Conservation (phyloP, 2,888 invertebrate species). For the Buathra laborator region DNA sequence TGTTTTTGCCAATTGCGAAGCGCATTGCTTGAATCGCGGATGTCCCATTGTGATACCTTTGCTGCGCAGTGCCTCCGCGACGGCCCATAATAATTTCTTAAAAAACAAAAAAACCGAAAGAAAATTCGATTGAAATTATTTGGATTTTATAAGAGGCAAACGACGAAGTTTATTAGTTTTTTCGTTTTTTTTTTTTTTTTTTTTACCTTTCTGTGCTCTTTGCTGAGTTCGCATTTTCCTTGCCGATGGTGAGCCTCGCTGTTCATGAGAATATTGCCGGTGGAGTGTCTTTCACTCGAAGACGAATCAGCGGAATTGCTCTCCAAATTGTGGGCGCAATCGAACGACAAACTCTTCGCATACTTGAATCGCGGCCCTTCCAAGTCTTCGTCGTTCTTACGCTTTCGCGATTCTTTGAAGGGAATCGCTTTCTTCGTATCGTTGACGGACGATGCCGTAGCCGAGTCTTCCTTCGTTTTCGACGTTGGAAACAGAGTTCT, state of each 20-base stretch:
- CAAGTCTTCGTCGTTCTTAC: constrained; percentile 81
- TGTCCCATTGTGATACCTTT: constrained; percentile 91
- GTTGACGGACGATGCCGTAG: constrained; percentile 20
- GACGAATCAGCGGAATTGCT: constrained; percentile 73
- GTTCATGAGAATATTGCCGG: constrained; percentile 74
- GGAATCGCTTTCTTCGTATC: constrained; percentile 60
- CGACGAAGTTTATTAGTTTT: constrained; percentile 6
- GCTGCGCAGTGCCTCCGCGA: constrained; percentile 90
- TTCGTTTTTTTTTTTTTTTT: constrained; percentile 53
- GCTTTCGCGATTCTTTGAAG: constrained; percentile 77
- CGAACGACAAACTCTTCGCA: constrained; percentile 87
- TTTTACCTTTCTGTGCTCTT: constrained; percentile 88
- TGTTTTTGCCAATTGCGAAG: constrained; percentile 89
- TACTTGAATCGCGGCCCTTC: constrained; percentile 80
- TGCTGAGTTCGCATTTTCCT: constrained; percentile 86
- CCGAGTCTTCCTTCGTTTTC: constrained; percentile 74
- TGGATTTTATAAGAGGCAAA: too few species aligned
- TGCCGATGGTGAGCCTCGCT: constrained; percentile 71
- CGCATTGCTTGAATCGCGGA: constrained; percentile 90
- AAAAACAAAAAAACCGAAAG: not conserved
- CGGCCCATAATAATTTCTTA: constrained; percentile 93
- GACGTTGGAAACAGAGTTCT: constrained; percentile 90
- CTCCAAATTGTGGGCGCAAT: constrained; percentile 80
- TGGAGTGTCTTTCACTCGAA: constrained; percentile 77
- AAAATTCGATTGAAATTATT: not conserved